These are phyloP conservation scores for Fissipunctia ypsillon DNA, from an alignment of 2,888 invertebrate species.

Conservation along the genomic window DNA sequence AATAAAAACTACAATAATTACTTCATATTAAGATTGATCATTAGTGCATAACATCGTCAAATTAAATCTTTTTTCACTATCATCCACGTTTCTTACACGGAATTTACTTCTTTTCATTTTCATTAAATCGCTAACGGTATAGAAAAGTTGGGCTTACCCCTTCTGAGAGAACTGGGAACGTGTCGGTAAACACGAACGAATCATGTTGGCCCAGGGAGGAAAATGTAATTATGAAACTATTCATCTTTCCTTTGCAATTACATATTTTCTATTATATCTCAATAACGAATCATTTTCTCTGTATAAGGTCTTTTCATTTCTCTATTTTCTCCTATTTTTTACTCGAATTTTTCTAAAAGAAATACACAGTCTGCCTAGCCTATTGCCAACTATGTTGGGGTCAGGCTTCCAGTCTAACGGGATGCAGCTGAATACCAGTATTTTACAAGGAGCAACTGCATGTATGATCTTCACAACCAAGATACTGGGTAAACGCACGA, in stretches of 20 bases:
- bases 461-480: too few species aligned
- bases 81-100: background rate
- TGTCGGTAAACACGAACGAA: constrained; percentile 40
- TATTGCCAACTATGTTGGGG: too few species aligned
- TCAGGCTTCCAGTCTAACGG: too few species aligned
- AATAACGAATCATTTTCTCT: constrained; percentile 4
- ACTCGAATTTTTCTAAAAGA: too few species aligned
- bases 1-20: too few species aligned
- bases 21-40: too few species aligned
- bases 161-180: constrained; percentile 31
- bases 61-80: background rate
- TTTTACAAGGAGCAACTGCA: too few species aligned
- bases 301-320: too few species aligned
- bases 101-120: constrained; percentile 27
- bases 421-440: too few species aligned
- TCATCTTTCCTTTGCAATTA: constrained; percentile 29
- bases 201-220: constrained; percentile 9
- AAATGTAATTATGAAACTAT: constrained; percentile 43
- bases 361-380: too few species aligned
- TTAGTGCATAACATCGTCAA: constrained; percentile 23
- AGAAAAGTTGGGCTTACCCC: constrained; percentile 31
- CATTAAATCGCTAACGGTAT: constrained; percentile 11
- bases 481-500: too few species aligned
- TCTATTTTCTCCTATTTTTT: too few species aligned
- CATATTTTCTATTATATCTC: constrained; percentile 18